Evolutionary conservation across 2,888 invertebrate genomes (phyloP), one percentile per base, ranked within the genome.

Genomic region (Watsonalla binaria): DNA sequence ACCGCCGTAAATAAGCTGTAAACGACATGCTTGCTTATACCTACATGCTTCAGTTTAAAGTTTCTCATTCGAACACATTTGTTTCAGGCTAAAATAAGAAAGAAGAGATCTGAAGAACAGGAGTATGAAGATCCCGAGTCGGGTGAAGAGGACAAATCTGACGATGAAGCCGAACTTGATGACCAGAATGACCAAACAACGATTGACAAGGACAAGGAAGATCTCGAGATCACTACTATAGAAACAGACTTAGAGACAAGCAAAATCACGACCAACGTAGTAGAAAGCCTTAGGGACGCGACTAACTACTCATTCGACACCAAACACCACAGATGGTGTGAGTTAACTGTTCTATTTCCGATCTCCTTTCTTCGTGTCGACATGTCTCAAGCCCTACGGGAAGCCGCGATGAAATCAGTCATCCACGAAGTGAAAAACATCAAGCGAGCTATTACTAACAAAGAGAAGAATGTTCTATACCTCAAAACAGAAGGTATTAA

Each of bases 401-500:
- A 94, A 42, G 90, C 94, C 4, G 95, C 96, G 0, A 80, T 82
- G 45, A 95, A 93, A 71, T 93, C 95, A 0, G 93, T 98, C 0
- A 91, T 99, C 7, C 94, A 96, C 81, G 94, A 97, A 83, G 93
- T 96, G 0, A 93, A 94, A 0, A 92, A 94, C 46, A 97, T 99
- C 56, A 96, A 94, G 69, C 92, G 96, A 55, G 97, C 98, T 0
- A 96, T 99, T 54, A 94, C 96, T 0, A 95, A 95, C 59, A 92
- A 92, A 72, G 94, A 94, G 68, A 92, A 93, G 51, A 88, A 92
- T 15, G 84, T 92, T 13, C 82, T 94, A 0, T 92, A 94, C 59
- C 90, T 99, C 0, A 96, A 97, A 84, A 99, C 99, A 0, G 99
- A 99, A 74, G 99, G 99, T 5, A 95, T 99, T 51, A 99, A 99